Conservation (phyloP, 2,888 invertebrate genomes). For the Slavum lentiscoides region DNA sequence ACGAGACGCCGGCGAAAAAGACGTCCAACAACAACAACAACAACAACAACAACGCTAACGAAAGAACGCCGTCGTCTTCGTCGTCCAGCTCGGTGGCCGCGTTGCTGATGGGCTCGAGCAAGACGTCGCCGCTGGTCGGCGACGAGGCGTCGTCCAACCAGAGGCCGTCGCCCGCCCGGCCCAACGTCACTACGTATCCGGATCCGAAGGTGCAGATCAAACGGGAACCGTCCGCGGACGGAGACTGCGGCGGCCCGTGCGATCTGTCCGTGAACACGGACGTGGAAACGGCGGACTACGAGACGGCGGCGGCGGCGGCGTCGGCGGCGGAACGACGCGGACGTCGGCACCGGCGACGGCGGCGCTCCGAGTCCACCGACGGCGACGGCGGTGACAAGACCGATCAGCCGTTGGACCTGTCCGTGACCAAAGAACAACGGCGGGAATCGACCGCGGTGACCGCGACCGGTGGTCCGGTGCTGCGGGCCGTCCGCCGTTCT, state of each 20-base stretch:
- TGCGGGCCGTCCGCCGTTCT: not conserved
- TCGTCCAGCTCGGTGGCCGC: conserved; percentile 1
- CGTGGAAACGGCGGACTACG: conserved; percentile 7
- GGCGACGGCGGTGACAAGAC: conserved; percentile 58
- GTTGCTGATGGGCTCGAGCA: conserved; percentile 58
- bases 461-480: not conserved
- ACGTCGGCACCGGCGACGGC: not conserved
- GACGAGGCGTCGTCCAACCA: conserved; percentile 70
- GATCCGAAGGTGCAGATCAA: conserved; percentile 47
- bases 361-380: conserved; percentile 46
- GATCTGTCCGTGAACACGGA: conserved; percentile 51
- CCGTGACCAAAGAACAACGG: conserved; percentile 20
- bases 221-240: conserved; percentile 55
- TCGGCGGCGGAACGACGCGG: too few relatives aligned
- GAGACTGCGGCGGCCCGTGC: conserved; percentile 56
- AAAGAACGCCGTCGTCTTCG: conserved; percentile 19
- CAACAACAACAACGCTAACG: not conserved
- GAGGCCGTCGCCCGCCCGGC: conserved; percentile 70
- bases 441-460: conserved; percentile 1
- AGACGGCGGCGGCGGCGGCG: not conserved
- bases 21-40: not conserved
- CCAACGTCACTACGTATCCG: conserved; percentile 59
- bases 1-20: conserved; percentile 25
- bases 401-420: conserved; percentile 52
- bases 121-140: conserved; percentile 70